These are phyloP conservation scores for Morpho deidamia DNA, from an alignment of 2,888 invertebrate species.

Conservation along the genomic window DNA sequence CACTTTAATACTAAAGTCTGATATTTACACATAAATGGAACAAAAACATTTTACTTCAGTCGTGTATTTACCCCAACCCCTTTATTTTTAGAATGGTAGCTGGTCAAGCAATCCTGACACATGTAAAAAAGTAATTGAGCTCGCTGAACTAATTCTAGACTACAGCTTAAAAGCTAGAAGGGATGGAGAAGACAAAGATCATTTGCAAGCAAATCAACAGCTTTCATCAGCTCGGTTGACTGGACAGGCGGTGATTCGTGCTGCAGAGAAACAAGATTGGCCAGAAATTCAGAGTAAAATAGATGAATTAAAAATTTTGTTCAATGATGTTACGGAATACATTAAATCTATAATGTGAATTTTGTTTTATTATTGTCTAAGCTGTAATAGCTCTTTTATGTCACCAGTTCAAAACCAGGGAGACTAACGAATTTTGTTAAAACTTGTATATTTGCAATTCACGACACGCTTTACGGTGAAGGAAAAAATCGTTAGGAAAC, in stretches of 20 bases:
- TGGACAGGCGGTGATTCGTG: constrained; percentile 74
- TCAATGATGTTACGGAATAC: constrained; percentile 56
- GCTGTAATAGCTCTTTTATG: too few relatives aligned
- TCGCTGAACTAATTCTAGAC: constrained; percentile 79
- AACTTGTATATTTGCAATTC: too few relatives aligned
- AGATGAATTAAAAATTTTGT: constrained; percentile 45
- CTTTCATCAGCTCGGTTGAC: constrained; percentile 79
- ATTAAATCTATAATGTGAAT: constrained; percentile 60
- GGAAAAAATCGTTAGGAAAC: too few relatives aligned
- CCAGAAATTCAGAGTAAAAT: constrained; percentile 51
- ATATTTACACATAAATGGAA: too few relatives aligned
- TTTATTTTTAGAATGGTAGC: constrained; percentile 48
- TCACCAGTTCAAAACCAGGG: too few relatives aligned
- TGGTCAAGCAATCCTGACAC: constrained; percentile 79
- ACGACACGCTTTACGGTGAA: too few relatives aligned
- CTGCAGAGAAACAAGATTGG: constrained; percentile 66
- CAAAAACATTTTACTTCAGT: too few relatives aligned
- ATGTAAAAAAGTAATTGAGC: constrained; percentile 79
- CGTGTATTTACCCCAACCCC: too few relatives aligned
- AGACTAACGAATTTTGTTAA: too few relatives aligned
- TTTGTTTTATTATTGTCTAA: constrained; percentile 31
- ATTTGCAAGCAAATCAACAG: constrained; percentile 73
- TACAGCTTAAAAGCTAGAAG: constrained; percentile 74
- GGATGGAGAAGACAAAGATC: constrained; percentile 64
- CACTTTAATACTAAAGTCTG: too few relatives aligned